Evolutionary conservation across 2,888 invertebrate genomes (phyloP).

Genomic region (Monoplex corrugatus): DNA sequence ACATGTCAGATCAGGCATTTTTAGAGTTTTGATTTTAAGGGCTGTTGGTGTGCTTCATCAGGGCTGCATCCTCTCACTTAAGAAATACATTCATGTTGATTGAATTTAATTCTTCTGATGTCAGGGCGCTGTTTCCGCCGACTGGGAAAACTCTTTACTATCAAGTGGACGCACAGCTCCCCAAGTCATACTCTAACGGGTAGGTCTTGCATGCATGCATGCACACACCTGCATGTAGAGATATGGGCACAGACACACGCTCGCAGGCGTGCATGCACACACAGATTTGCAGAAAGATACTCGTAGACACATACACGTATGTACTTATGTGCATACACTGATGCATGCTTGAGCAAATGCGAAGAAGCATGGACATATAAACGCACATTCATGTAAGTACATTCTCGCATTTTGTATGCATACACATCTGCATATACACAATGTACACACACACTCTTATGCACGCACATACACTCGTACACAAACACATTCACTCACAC

Average conservation of each 20-base stretch:
- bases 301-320: background rate
- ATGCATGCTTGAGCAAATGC: background rate
- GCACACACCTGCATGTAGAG: background rate
- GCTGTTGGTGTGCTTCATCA: no score
- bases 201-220: conserved; percentile 37
- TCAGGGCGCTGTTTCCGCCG: conserved; percentile 71
- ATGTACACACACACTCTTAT: background rate
- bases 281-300: no score
- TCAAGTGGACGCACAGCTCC: conserved; percentile 66
- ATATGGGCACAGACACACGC: background rate
- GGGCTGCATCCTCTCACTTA: no score
- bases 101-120: no score
- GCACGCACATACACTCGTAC: background rate
- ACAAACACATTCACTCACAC: background rate
- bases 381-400: background rate
- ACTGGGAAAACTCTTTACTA: conserved; percentile 69
- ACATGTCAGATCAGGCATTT: no score
- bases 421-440: background rate
- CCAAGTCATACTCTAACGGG: conserved; percentile 62
- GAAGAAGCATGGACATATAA: background rate
- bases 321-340: background rate
- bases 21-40: no score
- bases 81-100: no score
- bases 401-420: background rate
- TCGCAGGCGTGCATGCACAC: no score